Conservation (phyloP, 2,888 invertebrate species). For the Acanthosoma haemorrhoidale region DNA sequence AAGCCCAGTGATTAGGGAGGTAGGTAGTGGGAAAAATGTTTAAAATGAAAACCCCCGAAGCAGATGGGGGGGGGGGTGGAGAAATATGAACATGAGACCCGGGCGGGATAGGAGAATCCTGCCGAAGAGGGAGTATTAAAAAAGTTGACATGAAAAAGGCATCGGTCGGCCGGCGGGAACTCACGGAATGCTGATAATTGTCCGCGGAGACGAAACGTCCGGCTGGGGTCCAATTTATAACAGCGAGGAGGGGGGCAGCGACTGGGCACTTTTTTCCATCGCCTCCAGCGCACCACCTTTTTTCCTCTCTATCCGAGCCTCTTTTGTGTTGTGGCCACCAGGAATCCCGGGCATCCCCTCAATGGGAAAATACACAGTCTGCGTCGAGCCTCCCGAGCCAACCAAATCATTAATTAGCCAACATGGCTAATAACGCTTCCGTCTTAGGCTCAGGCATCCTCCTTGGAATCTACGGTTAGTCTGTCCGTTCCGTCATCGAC, state of each 20-base stretch:
- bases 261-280: not conserved
- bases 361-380: constrained; percentile 17
- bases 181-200: constrained; percentile 27
- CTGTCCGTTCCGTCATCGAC: not conserved
- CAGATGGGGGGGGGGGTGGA: too few relatives aligned
- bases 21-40: too few relatives aligned
- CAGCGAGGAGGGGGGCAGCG: not conserved
- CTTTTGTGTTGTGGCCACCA: constrained; percentile 6
- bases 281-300: constrained; percentile 13
- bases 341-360: constrained; percentile 18
- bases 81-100: not conserved
- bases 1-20: too few relatives aligned
- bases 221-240: constrained; percentile 24
- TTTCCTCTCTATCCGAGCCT: constrained; percentile 7
- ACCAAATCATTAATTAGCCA: constrained; percentile 10
- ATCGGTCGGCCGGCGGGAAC: constrained; percentile 10
- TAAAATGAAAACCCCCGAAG: not conserved
- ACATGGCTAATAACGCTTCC: constrained; percentile 12
- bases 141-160: constrained; percentile 26
- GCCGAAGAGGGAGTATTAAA: constrained; percentile 23
- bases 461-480: not conserved
- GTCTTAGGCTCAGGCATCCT: not conserved
- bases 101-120: not conserved
- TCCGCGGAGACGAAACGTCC: constrained; percentile 16
- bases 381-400: not conserved